These are phyloP conservation scores for Agriopis aurantiaria DNA, from an alignment of 2,888 invertebrate species.

Conservation along the genomic window DNA sequence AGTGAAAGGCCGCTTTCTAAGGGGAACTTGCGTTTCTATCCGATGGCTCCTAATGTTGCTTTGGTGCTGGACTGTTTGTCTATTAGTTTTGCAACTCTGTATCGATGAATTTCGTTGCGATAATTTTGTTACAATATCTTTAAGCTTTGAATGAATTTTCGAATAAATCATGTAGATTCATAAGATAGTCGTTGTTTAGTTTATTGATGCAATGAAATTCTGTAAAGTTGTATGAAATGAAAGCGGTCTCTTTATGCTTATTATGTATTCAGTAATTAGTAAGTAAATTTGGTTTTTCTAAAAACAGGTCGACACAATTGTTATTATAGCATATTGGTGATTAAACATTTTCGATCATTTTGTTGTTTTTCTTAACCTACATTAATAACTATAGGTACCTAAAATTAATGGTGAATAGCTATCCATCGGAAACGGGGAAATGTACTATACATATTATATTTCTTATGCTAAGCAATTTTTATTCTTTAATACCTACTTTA, in stretches of 20 bases:
- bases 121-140: slow-evolving; percentile 14
- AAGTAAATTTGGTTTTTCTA: slow-evolving; percentile 32
- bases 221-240: slow-evolving; percentile 6
- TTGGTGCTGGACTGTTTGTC: neutral
- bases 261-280: slow-evolving; percentile 31
- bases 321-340: neutral
- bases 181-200: slow-evolving; percentile 24
- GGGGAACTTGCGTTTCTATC: neutral
- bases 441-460: no score
- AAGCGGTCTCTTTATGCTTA: slow-evolving; percentile 31
- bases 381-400: neutral
- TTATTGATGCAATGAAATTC: slow-evolving; percentile 16
- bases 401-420: no score
- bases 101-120: slow-evolving; percentile 14
- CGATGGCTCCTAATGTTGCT: neutral
- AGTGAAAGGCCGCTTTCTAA: slow-evolving; percentile 28
- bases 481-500: no score
- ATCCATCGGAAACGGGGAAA: no score
- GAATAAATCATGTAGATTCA: slow-evolving; percentile 30
- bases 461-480: no score
- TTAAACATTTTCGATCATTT: slow-evolving; percentile 4
- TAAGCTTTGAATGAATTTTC: slow-evolving; percentile 27
- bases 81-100: neutral
- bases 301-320: slow-evolving; percentile 10
- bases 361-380: neutral